Conservation (phyloP, 2,113 vertebrate genomes). For the Erpornis zantholeuca region DNA sequence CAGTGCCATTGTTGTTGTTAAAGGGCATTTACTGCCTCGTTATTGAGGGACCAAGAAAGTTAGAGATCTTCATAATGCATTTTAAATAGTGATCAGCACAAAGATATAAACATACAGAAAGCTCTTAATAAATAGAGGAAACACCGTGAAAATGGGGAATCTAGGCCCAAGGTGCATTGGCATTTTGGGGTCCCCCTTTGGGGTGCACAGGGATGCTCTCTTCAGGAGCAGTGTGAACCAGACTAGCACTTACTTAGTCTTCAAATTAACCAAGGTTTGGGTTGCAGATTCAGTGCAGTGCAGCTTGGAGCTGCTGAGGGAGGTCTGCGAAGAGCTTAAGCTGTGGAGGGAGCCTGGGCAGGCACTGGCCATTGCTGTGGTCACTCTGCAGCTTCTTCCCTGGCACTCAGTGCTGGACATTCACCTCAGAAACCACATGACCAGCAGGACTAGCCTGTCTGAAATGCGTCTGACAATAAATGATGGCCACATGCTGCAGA, state of each 20-base stretch:
- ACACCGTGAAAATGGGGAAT: neutral
- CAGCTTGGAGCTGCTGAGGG: neutral
- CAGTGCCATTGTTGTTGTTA: neutral
- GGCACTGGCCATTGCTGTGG: neutral
- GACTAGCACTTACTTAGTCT: neutral
- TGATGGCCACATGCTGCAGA: neutral
- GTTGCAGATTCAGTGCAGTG: accelerated
- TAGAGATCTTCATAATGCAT: neutral
- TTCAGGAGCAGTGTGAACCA: neutral
- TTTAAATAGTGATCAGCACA: neutral
- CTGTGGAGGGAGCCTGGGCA: neutral
- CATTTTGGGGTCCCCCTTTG: neutral
- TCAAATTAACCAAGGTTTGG: neutral
- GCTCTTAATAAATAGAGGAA: neutral
- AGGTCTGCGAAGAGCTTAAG: neutral
- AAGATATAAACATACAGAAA: neutral
- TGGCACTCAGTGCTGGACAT: accelerated
- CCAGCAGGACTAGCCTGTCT: neutral
- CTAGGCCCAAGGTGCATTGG: accelerated
- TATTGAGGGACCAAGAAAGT: neutral
- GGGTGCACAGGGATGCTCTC: neutral
- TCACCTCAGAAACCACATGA: accelerated
- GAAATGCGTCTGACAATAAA: accelerated
- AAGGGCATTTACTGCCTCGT: neutral
- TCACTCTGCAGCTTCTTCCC: neutral